Percentiles rank a stretch among this genome's conserved stretches.
These are phyloP conservation scores for Falco concolor DNA, from an alignment of 2,797 vertebrate species.

Conservation along the genomic window DNA sequence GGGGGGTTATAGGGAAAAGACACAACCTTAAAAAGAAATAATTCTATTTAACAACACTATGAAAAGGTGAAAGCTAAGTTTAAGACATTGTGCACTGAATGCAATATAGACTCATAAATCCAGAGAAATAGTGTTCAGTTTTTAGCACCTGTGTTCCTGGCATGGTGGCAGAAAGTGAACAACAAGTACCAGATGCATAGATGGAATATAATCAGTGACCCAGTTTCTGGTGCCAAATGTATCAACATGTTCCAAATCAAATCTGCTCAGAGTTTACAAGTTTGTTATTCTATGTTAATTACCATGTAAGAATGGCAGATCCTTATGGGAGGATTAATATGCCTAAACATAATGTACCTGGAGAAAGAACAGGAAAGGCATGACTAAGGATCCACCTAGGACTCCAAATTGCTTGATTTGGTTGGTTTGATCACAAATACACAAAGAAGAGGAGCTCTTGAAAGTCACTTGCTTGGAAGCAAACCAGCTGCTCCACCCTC, in stretches of 20 bases:
- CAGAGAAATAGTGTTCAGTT: background rate
- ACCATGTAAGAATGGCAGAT: conserved; percentile 28
- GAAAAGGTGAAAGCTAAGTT: conserved; percentile 44
- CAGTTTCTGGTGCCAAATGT: conserved; percentile 48
- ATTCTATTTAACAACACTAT: conserved; percentile 22
- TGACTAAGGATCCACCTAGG: background rate
- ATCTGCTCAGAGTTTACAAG: conserved; percentile 56
- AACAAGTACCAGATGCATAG: conserved; percentile 47
- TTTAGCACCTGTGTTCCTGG: conserved; percentile 54
- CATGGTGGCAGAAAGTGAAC: conserved; percentile 22
- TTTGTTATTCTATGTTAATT: conserved; percentile 56
- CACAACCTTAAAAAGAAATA: conserved; percentile 36
- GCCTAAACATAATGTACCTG: background rate
- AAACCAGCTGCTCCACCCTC: background rate
- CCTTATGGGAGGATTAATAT: background rate
- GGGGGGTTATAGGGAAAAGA: background rate
- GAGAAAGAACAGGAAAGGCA: background rate
- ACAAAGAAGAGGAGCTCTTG: background rate
- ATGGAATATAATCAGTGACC: conserved; percentile 45
- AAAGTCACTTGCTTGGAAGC: background rate
- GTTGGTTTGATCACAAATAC: background rate
- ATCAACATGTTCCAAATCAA: conserved; percentile 54
- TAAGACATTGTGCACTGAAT: background rate
- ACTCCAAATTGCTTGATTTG: background rate
- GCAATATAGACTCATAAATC: background rate